Evolutionary conservation across 2,888 invertebrate species (phyloP).

Genomic region (Unio pictorum): DNA sequence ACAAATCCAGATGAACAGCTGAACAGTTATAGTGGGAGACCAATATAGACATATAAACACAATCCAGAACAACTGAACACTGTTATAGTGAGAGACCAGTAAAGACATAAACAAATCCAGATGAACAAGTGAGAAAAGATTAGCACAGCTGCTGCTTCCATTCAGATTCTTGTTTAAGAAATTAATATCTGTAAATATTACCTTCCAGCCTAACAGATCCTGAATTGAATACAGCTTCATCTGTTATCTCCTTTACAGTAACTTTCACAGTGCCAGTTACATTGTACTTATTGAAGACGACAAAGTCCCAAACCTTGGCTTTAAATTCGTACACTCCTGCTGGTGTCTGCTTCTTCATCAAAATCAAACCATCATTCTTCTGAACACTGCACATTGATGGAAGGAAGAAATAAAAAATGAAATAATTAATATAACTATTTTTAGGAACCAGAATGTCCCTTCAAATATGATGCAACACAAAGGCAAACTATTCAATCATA

Average conservation of each 20-base stretch:
- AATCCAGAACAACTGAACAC: too few relatives aligned
- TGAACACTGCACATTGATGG: conserved; percentile 78
- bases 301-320: conserved; percentile 86
- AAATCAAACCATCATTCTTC: conserved; percentile 94
- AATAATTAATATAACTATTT: neutral
- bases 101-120: too few relatives aligned
- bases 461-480: too few relatives aligned
- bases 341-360: conserved; percentile 92
- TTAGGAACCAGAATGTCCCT: neutral
- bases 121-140: neutral
- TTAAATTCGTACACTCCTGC: conserved; percentile 86
- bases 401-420: neutral
- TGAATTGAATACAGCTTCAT: conserved; percentile 95
- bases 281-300: conserved; percentile 79
- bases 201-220: conserved; percentile 88
- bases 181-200: conserved; percentile 27
- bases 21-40: too few relatives aligned
- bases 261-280: conserved; percentile 97
- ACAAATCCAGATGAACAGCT: too few relatives aligned
- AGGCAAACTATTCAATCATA: too few relatives aligned
- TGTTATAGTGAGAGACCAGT: too few relatives aligned
- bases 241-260: conserved; percentile 92
- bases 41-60: too few relatives aligned
- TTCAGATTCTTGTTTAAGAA: neutral
- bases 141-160: neutral